phyloP scores from a whole-genome alignment of 2,113 vertebrate genomes.

The Zapornia atra region DNA sequence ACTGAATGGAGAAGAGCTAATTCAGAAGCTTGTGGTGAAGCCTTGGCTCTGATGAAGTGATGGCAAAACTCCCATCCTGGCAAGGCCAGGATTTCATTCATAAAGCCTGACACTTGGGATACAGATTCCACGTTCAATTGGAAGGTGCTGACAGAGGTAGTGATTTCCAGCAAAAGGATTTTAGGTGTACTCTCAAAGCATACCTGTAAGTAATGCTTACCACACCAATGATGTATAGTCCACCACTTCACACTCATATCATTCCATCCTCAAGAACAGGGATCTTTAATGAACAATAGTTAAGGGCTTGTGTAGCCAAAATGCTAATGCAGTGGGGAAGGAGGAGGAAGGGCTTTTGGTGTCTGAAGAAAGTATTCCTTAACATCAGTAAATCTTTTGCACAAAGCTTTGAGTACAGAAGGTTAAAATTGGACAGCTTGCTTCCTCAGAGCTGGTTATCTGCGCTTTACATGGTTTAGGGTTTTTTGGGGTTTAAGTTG shows the following conservation, averaged over 20 bases:
- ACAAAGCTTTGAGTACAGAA: conserved; percentile 23
- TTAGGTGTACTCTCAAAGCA: not conserved
- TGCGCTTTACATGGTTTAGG: not conserved
- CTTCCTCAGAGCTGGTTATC: conserved; percentile 8
- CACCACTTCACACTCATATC: not conserved
- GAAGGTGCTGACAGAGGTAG: not conserved
- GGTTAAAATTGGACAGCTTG: conserved; percentile 33
- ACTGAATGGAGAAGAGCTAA: not conserved
- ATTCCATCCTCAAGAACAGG: not conserved
- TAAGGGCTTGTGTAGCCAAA: not conserved
- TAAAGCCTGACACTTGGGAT: not conserved
- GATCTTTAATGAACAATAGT: not conserved
- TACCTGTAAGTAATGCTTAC: not conserved
- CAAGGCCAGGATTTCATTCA: not conserved
- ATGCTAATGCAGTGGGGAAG: not conserved
- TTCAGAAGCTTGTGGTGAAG: not conserved
- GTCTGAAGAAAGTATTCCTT: conserved; percentile 10
- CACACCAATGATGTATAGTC: not conserved
- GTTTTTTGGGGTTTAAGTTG: not conserved
- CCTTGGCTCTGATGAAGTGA: not conserved
- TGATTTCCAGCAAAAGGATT: not conserved
- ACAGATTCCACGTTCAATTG: not conserved
- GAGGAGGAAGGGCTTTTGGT: conserved; percentile 5
- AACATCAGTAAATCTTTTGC: not conserved
- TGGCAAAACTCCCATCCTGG: not conserved